Conservation (phyloP, 1,140 invertebrate genomes). For the Lasaia peninsularis region DNA sequence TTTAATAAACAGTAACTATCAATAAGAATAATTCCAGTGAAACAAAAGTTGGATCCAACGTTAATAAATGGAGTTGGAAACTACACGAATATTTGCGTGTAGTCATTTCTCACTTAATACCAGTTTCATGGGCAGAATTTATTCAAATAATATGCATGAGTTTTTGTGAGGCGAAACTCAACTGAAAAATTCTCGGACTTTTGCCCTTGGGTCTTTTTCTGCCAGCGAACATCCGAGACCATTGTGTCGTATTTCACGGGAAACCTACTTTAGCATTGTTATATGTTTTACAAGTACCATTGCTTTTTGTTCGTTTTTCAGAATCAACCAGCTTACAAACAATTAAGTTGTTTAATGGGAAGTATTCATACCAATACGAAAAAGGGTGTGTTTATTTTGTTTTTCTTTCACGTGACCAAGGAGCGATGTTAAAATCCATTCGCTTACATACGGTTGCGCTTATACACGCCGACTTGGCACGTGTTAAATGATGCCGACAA, state of each 20-base stretch:
- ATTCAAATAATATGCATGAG: slow-evolving; percentile 20
- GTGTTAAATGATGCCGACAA: no score
- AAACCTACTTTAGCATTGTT: slow-evolving; percentile 3
- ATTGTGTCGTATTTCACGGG: slow-evolving; percentile 7
- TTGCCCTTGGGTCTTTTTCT: slow-evolving; percentile 7
- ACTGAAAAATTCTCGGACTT: slow-evolving; percentile 16
- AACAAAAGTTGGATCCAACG: not conserved
- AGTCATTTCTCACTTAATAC: slow-evolving; percentile 17
- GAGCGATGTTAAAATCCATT: no score
- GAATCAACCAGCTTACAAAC: no score
- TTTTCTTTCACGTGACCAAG: no score
- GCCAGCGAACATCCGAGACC: not conserved
- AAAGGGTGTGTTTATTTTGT: no score
- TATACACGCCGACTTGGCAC: no score
- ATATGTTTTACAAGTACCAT: slow-evolving; percentile 1
- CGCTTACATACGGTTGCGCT: no score
- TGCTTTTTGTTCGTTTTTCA: not conserved
- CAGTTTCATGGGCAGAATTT: slow-evolving; percentile 16
- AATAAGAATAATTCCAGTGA: not conserved
- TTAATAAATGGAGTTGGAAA: slow-evolving; percentile 5
- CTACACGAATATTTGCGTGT: slow-evolving; percentile 11
- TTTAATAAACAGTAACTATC: slow-evolving; percentile 10
- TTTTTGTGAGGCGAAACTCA: slow-evolving; percentile 12
- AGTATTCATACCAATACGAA: no score
- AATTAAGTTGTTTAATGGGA: no score